Conservation (phyloP, 2,113 vertebrate species). For the Pagrus major region DNA sequence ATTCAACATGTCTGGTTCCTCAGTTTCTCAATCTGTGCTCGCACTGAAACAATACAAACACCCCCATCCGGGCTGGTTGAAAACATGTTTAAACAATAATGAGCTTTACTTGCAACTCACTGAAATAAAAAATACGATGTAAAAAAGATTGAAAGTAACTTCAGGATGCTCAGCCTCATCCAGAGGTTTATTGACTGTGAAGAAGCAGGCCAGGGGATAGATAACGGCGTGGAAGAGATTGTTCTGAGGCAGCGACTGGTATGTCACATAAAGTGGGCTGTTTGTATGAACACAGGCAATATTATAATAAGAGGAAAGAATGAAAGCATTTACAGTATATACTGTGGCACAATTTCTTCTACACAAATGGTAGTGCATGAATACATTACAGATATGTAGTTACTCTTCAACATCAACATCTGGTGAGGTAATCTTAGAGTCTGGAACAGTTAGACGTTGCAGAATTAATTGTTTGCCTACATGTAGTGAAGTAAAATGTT, state of each 20-base stretch:
- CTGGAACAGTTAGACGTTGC: background rate
- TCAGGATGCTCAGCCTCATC: slow-evolving; percentile 28
- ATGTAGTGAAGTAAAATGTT: background rate
- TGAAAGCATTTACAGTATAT: slow-evolving; percentile 2
- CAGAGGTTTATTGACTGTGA: slow-evolving; percentile 46
- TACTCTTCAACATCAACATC: background rate
- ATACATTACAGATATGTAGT: slow-evolving; percentile 1
- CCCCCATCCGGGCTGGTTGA: slow-evolving; percentile 10
- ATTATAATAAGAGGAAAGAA: slow-evolving; percentile 23
- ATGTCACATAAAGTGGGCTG: slow-evolving; percentile 49
- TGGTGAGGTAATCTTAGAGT: background rate
- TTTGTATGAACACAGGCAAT: slow-evolving; percentile 35
- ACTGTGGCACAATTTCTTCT: background rate
- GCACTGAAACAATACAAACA: background rate
- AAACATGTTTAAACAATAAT: slow-evolving; percentile 30
- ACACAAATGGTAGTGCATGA: slow-evolving; percentile 14
- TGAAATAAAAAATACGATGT: slow-evolving; percentile 38
- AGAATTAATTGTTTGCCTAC: background rate
- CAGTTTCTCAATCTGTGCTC: background rate
- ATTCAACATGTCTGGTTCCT: background rate
- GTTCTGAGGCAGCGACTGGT: slow-evolving; percentile 45
- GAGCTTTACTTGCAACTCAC: slow-evolving; percentile 23
- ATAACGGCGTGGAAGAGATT: slow-evolving; percentile 41
- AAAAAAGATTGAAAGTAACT: slow-evolving; percentile 34
- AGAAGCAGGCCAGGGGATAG: slow-evolving; percentile 49